These are phyloP conservation scores for Xenopus laevis DNA, from an alignment of 2,113 vertebrate species.

Conservation along the genomic window DNA sequence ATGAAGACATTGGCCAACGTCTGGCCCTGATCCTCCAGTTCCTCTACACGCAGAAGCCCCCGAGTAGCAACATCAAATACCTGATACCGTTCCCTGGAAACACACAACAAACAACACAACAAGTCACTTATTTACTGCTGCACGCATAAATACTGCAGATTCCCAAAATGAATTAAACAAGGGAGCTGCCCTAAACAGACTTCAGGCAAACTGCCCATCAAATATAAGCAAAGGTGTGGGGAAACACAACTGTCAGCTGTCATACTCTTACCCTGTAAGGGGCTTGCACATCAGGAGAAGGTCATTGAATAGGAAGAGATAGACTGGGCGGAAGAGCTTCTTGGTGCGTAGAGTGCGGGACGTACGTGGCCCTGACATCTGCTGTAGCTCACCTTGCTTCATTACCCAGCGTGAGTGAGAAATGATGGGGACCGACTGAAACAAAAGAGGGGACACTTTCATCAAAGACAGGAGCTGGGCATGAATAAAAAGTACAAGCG, in stretches of 20 bases:
- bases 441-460: not conserved
- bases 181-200: too few relatives aligned
- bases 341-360: constrained; percentile 85
- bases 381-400: constrained; percentile 89
- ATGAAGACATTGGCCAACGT: constrained; percentile 86
- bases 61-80: constrained; percentile 86
- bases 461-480: too few relatives aligned
- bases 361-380: constrained; percentile 89
- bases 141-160: too few relatives aligned
- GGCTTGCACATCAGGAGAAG: constrained; percentile 82
- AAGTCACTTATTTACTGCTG: too few relatives aligned
- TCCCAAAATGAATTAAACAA: too few relatives aligned
- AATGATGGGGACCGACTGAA: constrained; percentile 92
- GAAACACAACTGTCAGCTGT: not conserved
- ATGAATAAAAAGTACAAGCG: too few relatives aligned
- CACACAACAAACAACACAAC: not conserved
- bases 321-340: constrained; percentile 87
- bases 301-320: constrained; percentile 94
- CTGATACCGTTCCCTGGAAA: constrained; percentile 83
- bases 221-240: too few relatives aligned
- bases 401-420: constrained; percentile 95
- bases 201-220: too few relatives aligned
- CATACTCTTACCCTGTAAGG: constrained; percentile 65
- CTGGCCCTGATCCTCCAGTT: constrained; percentile 91
- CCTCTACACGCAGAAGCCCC: constrained; percentile 87